phyloP scores from a whole-genome alignment of 53 echinoderm and acorn worm species.

The Zoroaster sp. region DNA sequence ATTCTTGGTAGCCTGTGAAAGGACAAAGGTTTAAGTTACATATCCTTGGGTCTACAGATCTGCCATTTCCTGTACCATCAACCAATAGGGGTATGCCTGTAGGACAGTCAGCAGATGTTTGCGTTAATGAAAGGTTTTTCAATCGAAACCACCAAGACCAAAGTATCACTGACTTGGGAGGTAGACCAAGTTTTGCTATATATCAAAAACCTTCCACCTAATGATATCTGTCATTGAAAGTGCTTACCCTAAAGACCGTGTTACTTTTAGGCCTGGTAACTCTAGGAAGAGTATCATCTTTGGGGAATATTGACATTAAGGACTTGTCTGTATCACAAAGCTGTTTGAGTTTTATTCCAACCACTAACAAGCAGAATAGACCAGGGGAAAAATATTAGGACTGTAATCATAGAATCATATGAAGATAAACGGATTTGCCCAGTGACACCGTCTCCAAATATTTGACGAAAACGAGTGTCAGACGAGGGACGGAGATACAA shows the following conservation, averaged over 20 bases:
- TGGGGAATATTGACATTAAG: too few species aligned
- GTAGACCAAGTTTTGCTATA: constrained; percentile 35
- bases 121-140: constrained; percentile 65
- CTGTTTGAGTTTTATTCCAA: constrained; percentile 8
- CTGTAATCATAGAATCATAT: too few species aligned
- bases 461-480: too few species aligned
- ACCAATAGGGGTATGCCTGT: background rate
- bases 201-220: constrained; percentile 25
- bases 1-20: too few species aligned
- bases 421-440: too few species aligned
- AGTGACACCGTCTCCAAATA: too few species aligned
- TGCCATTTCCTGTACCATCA: constrained; percentile 34
- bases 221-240: too few species aligned
- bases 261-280: constrained; percentile 50
- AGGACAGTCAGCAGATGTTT: constrained; percentile 8
- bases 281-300: too few species aligned
- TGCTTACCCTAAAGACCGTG: constrained; percentile 45
- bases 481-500: too few species aligned
- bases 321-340: too few species aligned
- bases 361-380: constrained; percentile 34
- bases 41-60: constrained; percentile 39
- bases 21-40: constrained; percentile 34
- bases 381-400: too few species aligned
- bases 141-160: constrained; percentile 61
- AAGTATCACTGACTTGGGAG: constrained; percentile 16